Evolutionary conservation across 1,140 invertebrate species (phyloP).

Genomic region (Penaeus indicus): DNA sequence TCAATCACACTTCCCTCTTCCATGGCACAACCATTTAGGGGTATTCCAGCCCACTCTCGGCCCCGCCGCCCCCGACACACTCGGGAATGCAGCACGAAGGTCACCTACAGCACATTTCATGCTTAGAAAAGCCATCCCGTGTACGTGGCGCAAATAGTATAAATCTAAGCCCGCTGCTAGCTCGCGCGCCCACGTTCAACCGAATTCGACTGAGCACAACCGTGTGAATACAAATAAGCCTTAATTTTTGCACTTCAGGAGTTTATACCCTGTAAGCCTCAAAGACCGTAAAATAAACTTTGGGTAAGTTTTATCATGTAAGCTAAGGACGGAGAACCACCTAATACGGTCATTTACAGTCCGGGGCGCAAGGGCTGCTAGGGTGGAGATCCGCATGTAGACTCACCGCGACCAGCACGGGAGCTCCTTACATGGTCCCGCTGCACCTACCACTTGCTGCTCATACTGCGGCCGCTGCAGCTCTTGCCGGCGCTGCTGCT

Average conservation of each 20-base stretch:
- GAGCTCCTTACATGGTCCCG: constrained; percentile 21
- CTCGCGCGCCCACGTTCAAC: constrained; percentile 23
- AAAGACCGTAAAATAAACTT: constrained; percentile 62
- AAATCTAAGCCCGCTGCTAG: not conserved
- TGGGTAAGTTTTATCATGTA: constrained; percentile 63
- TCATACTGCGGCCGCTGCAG: no score
- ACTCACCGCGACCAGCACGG: constrained; percentile 8
- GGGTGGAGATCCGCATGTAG: constrained; percentile 29
- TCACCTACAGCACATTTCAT: no score
- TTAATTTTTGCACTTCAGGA: constrained; percentile 53
- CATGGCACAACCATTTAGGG: no score
- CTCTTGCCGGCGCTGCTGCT: no score
- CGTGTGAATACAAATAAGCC: constrained; percentile 56
- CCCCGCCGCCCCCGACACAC: no score
- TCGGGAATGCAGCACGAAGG: no score
- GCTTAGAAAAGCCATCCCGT: not conserved
- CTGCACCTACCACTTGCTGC: no score
- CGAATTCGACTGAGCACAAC: constrained; percentile 43
- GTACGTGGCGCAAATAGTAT: not conserved
- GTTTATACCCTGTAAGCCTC: constrained; percentile 58
- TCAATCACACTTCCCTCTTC: no score
- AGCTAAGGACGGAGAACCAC: constrained; percentile 53
- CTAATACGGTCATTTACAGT: constrained; percentile 57
- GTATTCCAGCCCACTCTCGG: no score
- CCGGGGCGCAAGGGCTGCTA: constrained; percentile 41